Percentiles rank a stretch among this genome's conserved stretches.
These are phyloP conservation scores for Arctia plantaginis DNA, from an alignment of 2,888 invertebrate species.

Conservation along the genomic window DNA sequence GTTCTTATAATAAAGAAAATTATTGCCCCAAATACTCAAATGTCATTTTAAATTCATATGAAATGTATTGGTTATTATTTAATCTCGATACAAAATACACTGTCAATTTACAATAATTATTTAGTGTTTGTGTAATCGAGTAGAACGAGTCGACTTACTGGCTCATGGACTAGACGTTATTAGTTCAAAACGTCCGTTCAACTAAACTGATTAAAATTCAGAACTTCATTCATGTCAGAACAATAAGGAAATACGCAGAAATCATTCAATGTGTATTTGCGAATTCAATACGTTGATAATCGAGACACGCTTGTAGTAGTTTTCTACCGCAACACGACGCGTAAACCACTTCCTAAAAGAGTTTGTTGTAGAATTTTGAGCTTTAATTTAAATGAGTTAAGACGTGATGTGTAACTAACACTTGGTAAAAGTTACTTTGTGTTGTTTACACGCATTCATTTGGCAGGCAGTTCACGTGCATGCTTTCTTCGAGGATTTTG, in stretches of 20 bases:
- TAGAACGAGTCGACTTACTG: slow-evolving; percentile 4
- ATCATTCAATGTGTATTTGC: slow-evolving; percentile 78
- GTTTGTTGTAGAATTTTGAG: slow-evolving; percentile 57
- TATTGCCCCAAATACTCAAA: slow-evolving; percentile 20
- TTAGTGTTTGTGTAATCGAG: slow-evolving; percentile 9
- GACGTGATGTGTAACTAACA: slow-evolving; percentile 26
- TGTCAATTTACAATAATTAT: slow-evolving; percentile 16
- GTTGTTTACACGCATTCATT: slow-evolving; percentile 66
- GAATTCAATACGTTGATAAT: slow-evolving; percentile 76
- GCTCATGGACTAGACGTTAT: slow-evolving; percentile 18
- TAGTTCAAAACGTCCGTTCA: slow-evolving; percentile 41
- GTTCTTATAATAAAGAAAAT: slow-evolving; percentile 37
- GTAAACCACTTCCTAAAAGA: slow-evolving; percentile 55
- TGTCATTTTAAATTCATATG: slow-evolving; percentile 30
- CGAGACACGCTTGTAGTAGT: slow-evolving; percentile 74
- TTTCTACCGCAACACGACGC: slow-evolving; percentile 69
- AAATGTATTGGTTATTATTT: slow-evolving; percentile 13
- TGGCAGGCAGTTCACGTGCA: slow-evolving; percentile 78
- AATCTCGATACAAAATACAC: neutral
- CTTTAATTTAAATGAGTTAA: slow-evolving; percentile 62
- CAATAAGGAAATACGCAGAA: slow-evolving; percentile 85
- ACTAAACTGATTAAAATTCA: slow-evolving; percentile 71
- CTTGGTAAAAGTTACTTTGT: slow-evolving; percentile 32
- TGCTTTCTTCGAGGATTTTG: slow-evolving; percentile 85
- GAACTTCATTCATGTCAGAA: slow-evolving; percentile 77